Percentiles rank a stretch among this genome's conserved stretches.
Evolutionary conservation across 1,140 invertebrate species (phyloP).

Genomic region (Aphelenchoides fujianensis): DNA sequence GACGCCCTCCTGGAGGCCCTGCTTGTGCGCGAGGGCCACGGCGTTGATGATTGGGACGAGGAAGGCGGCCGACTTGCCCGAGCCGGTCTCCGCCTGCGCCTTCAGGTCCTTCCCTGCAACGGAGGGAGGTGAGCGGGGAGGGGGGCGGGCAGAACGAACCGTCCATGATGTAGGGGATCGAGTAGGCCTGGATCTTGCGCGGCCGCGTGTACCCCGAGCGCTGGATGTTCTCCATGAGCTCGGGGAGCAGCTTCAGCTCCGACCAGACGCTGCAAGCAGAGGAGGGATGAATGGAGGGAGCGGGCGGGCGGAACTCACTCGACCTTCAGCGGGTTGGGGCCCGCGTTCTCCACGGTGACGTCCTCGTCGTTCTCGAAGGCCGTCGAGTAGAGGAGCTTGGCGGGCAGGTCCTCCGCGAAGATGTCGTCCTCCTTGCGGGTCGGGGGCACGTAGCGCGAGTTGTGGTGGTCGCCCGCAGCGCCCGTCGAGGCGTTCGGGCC

Average conservation of each 20-base stretch:
- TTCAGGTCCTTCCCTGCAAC: slow-evolving; percentile 53
- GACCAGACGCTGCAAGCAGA: slow-evolving; percentile 9
- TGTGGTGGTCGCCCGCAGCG: too few species aligned
- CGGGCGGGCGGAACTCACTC: background rate
- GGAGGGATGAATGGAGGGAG: background rate
- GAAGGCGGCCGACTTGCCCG: slow-evolving; percentile 94
- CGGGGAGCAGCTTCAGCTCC: background rate
- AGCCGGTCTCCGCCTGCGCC: slow-evolving; percentile 59
- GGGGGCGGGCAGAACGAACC: background rate
- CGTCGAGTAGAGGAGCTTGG: background rate
- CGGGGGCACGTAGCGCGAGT: background rate
- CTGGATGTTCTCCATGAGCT: slow-evolving; percentile 72
- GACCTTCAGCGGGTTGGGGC: background rate
- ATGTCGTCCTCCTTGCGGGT: background rate
- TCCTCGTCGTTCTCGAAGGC: background rate
- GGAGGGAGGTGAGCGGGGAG: background rate
- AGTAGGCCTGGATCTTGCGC: slow-evolving; percentile 63
- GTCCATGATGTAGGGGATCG: slow-evolving; percentile 33
- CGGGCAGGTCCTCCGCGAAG: background rate
- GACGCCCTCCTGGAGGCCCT: slow-evolving; percentile 62
- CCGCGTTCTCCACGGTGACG: background rate
- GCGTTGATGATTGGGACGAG: slow-evolving; percentile 84
- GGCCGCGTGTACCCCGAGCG: slow-evolving; percentile 79
- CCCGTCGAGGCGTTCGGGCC: too few species aligned
- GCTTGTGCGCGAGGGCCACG: slow-evolving; percentile 79